Conservation (phyloP, 92 coral and sea anemone genomes). For the Siderastrea radians region DNA sequence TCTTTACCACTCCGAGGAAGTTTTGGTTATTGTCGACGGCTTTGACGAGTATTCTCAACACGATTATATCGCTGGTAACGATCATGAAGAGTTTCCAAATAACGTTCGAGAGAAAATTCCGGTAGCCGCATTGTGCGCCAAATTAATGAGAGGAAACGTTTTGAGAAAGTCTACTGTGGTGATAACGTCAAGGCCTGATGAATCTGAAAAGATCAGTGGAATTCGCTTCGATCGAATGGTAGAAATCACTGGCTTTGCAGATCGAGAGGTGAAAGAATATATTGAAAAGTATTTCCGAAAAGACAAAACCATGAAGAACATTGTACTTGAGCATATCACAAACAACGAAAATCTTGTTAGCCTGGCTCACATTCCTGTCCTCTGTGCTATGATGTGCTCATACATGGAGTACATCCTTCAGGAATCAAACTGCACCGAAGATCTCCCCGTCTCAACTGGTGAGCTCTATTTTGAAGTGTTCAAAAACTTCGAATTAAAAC, state of each 20-base stretch:
- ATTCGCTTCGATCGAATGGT: conserved; percentile 59
- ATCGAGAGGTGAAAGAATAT: conserved; percentile 49
- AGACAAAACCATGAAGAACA: conserved; percentile 26
- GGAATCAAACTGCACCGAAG: not conserved
- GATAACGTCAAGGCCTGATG: conserved; percentile 64
- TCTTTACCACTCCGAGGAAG: no score
- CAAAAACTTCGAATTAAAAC: conserved; percentile 14
- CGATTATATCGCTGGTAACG: conserved; percentile 12
- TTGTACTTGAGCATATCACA: conserved; percentile 29
- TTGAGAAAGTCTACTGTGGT: conserved; percentile 31
- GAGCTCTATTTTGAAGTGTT: conserved; percentile 40
- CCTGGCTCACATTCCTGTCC: conserved; percentile 60
- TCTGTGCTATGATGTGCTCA: conserved; percentile 28
- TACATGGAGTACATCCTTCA: conserved; percentile 7
- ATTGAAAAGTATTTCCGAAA: conserved; percentile 44
- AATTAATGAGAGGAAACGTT: conserved; percentile 39
- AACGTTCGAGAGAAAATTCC: conserved; percentile 39
- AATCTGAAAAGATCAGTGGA: conserved; percentile 37
- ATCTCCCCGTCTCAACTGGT: conserved; percentile 42
- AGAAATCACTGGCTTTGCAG: conserved; percentile 69
- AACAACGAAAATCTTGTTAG: conserved; percentile 52
- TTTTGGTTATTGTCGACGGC: conserved; percentile 55
- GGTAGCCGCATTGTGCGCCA: conserved; percentile 45
- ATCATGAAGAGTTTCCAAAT: conserved; percentile 27
- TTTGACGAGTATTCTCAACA: conserved; percentile 53